Conservation (phyloP, 2,113 vertebrate species). For the Cyphomyrus plagiostoma region DNA sequence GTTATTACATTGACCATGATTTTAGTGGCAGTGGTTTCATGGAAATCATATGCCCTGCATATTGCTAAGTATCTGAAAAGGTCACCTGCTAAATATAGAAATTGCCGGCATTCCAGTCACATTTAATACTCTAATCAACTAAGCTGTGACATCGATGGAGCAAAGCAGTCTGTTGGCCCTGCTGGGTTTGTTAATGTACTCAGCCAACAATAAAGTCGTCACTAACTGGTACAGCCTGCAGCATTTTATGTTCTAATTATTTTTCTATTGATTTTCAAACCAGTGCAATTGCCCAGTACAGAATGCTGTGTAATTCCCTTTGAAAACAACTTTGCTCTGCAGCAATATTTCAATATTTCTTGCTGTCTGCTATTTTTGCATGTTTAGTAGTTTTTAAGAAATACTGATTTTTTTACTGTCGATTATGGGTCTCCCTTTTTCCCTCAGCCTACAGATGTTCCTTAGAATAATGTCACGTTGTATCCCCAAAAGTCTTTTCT, state of each 20-base stretch:
- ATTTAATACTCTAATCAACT: conserved; percentile 10
- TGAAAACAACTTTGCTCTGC: background rate
- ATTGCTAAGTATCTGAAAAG: background rate
- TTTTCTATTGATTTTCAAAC: background rate
- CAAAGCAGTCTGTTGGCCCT: background rate
- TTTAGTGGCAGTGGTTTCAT: background rate
- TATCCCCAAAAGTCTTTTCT: background rate
- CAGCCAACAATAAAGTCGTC: background rate
- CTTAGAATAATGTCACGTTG: background rate
- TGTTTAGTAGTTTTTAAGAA: background rate
- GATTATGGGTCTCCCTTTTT: background rate
- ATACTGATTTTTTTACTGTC: background rate
- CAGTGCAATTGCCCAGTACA: background rate
- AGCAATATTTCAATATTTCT: background rate
- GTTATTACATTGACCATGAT: background rate
- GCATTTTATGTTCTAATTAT: background rate
- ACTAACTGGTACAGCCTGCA: background rate
- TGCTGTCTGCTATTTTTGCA: background rate
- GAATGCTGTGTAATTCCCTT: background rate
- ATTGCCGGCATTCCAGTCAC: background rate
- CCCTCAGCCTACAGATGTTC: background rate
- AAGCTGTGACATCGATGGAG: background rate
- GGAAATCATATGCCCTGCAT: background rate
- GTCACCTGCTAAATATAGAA: background rate
- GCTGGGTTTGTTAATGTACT: background rate